Evolutionary conservation across 2,888 invertebrate species (phyloP).

Genomic region (Luperina testacea): DNA sequence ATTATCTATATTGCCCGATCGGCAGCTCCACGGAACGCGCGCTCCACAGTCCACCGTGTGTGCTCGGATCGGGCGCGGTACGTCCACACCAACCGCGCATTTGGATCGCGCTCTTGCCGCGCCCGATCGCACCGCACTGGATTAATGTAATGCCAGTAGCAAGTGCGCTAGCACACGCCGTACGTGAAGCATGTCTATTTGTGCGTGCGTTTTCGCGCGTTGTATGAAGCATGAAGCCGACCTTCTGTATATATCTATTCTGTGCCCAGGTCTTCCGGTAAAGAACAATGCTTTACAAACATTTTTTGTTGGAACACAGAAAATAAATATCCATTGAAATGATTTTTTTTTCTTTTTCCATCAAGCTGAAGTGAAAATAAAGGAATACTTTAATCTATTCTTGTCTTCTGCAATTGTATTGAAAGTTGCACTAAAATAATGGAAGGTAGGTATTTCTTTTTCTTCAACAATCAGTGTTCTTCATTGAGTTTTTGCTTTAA

Average conservation of each 20-base stretch:
- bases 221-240: background rate
- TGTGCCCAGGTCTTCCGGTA: conserved; percentile 1
- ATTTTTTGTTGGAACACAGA: conserved; percentile 52
- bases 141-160: background rate
- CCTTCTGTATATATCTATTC: conserved; percentile 17
- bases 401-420: conserved; percentile 35
- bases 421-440: conserved; percentile 39
- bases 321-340: conserved; percentile 60
- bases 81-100: too few species aligned
- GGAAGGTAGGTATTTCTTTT: conserved; percentile 35
- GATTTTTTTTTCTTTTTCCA: conserved; percentile 35
- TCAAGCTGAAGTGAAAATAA: conserved; percentile 39
- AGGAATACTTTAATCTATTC: conserved; percentile 51
- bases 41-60: too few species aligned
- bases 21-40: too few species aligned
- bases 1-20: too few species aligned
- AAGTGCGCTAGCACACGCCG: background rate
- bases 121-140: background rate
- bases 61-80: too few species aligned
- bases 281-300: conserved; percentile 45
- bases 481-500: conserved; percentile 15
- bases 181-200: background rate
- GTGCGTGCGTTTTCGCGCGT: background rate
- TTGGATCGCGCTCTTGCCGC: background rate
- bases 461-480: conserved; percentile 42